These are phyloP conservation scores for Sula dactylatra DNA, from an alignment of 2,113 vertebrate genomes.

Conservation along the genomic window DNA sequence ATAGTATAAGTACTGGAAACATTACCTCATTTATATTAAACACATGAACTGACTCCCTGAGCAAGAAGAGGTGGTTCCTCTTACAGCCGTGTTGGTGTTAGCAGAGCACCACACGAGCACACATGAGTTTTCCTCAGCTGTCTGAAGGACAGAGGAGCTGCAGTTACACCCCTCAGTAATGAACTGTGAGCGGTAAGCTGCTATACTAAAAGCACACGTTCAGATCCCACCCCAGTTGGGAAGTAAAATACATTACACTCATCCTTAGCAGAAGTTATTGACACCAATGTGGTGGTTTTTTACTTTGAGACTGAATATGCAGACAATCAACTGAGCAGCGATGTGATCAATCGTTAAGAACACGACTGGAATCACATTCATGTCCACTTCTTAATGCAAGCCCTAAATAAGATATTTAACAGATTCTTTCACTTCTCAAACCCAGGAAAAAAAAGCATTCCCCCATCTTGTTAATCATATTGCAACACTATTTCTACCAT, in stretches of 20 bases:
- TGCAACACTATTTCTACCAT: neutral
- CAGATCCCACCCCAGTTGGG: neutral
- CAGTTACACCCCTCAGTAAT: neutral
- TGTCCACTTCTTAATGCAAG: neutral
- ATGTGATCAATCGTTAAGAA: neutral
- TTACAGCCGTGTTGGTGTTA: neutral
- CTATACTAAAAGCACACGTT: neutral
- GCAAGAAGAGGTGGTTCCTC: neutral
- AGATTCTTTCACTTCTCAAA: neutral
- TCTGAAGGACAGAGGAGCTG: neutral
- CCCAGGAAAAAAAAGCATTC: neutral
- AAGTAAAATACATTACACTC: neutral
- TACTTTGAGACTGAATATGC: neutral
- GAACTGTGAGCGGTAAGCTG: neutral
- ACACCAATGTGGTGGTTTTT: neutral
- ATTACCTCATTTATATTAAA: neutral
- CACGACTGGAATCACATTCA: neutral
- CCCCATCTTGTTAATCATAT: neutral
- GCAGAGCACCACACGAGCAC: neutral
- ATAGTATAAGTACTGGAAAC: neutral
- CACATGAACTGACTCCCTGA: neutral
- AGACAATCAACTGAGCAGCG: neutral
- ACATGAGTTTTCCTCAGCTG: neutral
- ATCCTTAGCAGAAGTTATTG: neutral
- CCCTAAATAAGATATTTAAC: neutral